phyloP scores from a whole-genome alignment of 2,797 vertebrate genomes.

The Chelon labrosus region DNA sequence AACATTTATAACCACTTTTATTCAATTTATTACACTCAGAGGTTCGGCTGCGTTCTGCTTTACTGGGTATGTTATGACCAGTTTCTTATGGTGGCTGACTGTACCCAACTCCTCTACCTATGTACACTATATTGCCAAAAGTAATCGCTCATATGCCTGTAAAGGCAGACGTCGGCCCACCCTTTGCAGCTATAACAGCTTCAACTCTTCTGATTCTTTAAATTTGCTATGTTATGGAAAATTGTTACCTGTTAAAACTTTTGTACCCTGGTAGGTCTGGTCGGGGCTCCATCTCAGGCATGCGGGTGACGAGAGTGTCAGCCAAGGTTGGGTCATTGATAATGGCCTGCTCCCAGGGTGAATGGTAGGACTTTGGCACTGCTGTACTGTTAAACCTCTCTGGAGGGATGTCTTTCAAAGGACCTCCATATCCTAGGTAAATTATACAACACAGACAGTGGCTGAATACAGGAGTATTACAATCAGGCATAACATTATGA shows the following conservation, averaged over 20 bases:
- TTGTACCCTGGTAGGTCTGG: conserved; percentile 89
- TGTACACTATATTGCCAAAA: no score
- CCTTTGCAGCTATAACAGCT: no score
- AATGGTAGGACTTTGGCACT: conserved; percentile 94
- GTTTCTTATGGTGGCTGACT: background rate
- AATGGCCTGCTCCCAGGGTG: conserved; percentile 96
- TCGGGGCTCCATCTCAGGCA: conserved; percentile 86
- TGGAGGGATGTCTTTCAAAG: conserved; percentile 93
- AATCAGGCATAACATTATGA: no score
- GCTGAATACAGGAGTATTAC: background rate
- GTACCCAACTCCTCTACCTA: no score
- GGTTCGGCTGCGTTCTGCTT: no score
- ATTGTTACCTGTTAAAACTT: conserved; percentile 95
- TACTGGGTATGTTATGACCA: background rate
- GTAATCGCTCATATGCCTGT: no score
- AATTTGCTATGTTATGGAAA: background rate
- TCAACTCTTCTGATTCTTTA: background rate
- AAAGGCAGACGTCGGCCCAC: no score
- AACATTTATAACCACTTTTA: background rate
- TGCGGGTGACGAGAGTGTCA: conserved; percentile 83
- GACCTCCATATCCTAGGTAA: conserved; percentile 90
- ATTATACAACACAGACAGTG: conserved; percentile 22
- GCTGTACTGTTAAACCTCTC: conserved; percentile 95
- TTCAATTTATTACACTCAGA: background rate
- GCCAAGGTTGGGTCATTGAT: conserved; percentile 87